A percentile compares a stretch with the other conserved stretches of the same genome.
Conservation (phyloP, 53 echinoderm and acorn worm species). For the Stichopus horrens region DNA sequence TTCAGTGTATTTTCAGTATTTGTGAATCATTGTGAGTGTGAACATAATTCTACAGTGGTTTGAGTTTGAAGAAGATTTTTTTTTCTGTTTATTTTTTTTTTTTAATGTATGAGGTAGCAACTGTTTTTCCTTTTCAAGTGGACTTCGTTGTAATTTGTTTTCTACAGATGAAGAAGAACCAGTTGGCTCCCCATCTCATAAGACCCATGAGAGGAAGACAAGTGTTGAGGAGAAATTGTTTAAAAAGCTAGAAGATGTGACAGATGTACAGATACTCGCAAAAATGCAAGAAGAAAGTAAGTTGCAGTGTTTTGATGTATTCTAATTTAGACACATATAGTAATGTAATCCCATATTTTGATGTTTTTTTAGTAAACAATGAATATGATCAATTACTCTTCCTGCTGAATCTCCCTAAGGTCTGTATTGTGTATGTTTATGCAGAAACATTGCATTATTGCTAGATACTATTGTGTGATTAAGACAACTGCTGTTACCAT, state of each 20-base stretch:
- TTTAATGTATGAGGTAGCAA: too few relatives aligned
- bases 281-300: slow-evolving; percentile 99
- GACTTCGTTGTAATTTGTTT: neutral
- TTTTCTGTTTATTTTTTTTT: too few relatives aligned
- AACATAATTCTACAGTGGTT: too few relatives aligned
- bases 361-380: neutral
- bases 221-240: slow-evolving; percentile 73
- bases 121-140: neutral
- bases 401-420: too few relatives aligned
- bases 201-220: slow-evolving; percentile 43
- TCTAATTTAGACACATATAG: neutral
- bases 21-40: too few relatives aligned
- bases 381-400: too few relatives aligned
- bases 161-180: slow-evolving; percentile 12
- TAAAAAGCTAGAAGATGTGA: slow-evolving; percentile 90
- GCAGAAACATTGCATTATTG: too few relatives aligned
- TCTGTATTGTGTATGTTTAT: too few relatives aligned
- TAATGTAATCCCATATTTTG: neutral
- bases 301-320: neutral
- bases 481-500: too few relatives aligned
- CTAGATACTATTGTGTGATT: too few relatives aligned
- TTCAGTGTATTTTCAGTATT: too few relatives aligned
- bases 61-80: too few relatives aligned
- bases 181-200: slow-evolving; percentile 49
- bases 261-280: slow-evolving; percentile 96